These are phyloP conservation scores for Drosophila parabipectinata DNA, from an alignment of 1,140 invertebrate genomes.

Conservation along the genomic window DNA sequence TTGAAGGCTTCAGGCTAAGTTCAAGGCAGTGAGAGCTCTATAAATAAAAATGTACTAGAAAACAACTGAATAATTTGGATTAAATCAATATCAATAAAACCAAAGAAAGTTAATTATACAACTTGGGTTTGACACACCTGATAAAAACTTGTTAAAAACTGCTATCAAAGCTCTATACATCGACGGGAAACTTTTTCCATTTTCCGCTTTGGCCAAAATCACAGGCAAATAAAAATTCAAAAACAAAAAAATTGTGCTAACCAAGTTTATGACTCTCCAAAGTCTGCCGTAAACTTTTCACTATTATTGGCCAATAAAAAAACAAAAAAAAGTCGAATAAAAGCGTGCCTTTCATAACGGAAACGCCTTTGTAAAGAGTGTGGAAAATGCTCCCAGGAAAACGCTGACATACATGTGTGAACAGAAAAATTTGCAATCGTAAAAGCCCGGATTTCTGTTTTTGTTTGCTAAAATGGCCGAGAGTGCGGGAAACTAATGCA, in stretches of 20 bases:
- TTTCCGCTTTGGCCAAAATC: constrained; percentile 8
- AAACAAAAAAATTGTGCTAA: constrained; percentile 6
- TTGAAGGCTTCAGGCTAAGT: constrained; percentile 3
- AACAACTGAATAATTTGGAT: not conserved
- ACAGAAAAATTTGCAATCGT: constrained; percentile 35
- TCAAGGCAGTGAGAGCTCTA: not conserved
- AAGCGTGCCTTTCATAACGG: constrained; percentile 36
- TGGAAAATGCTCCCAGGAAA: constrained; percentile 20
- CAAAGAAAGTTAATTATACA: not conserved
- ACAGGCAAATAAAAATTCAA: constrained; percentile 15
- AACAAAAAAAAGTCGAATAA: constrained; percentile 41
- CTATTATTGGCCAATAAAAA: constrained; percentile 59
- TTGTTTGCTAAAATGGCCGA: constrained; percentile 33
- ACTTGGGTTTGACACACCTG: too few relatives aligned
- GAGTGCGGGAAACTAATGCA: constrained; percentile 68
- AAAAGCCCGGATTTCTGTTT: constrained; percentile 36
- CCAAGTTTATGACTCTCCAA: constrained; percentile 32
- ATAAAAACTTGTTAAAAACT: not conserved
- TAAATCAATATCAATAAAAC: constrained; percentile 2
- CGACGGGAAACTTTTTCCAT: constrained; percentile 1
- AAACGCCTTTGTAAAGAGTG: constrained; percentile 27
- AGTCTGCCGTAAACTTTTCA: constrained; percentile 50
- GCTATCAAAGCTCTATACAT: not conserved
- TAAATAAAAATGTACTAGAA: constrained; percentile 1
- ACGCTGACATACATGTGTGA: constrained; percentile 2